Percentiles rank a stretch among this genome's conserved stretches.
phyloP scores from a whole-genome alignment of 2,888 invertebrate species.

The Allolobophora icterica region DNA sequence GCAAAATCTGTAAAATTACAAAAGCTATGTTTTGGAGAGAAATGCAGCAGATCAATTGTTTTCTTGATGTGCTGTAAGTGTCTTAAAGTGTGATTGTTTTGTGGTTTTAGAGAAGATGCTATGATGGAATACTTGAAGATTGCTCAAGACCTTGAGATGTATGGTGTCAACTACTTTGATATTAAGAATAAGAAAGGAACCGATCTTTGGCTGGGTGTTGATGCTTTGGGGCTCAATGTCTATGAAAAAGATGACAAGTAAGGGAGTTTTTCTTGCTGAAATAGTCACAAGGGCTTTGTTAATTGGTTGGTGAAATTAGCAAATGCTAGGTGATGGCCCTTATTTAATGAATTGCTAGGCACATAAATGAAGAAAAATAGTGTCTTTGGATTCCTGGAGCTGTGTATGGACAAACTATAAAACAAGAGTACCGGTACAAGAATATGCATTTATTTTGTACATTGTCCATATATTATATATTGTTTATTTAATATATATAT shows the following conservation, averaged over 20 bases:
- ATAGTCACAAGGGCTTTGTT: background rate
- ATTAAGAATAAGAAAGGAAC: conserved; percentile 99
- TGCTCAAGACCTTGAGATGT: conserved; percentile 69
- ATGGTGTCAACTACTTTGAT: conserved; percentile 98
- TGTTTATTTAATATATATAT: too few species aligned
- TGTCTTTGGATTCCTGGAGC: background rate
- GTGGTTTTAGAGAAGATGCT: conserved; percentile 78
- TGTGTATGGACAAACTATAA: background rate
- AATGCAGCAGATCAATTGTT: background rate
- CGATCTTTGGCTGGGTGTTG: conserved; percentile 94
- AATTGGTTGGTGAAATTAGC: background rate
- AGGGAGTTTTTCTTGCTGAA: conserved; percentile 48
- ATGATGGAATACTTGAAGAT: conserved; percentile 94
- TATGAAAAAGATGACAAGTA: conserved; percentile 97
- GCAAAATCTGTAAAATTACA: background rate
- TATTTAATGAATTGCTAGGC: background rate
- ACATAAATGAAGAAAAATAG: background rate
- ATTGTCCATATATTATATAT: too few species aligned
- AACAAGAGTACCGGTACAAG: background rate
- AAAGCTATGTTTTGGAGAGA: background rate
- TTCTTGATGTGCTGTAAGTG: background rate
- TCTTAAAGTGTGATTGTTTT: background rate
- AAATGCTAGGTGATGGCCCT: background rate
- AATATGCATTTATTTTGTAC: background rate
- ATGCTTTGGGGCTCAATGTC: conserved; percentile 87